Conservation (phyloP, 2,113 vertebrate genomes). For the Smithornis capensis region DNA sequence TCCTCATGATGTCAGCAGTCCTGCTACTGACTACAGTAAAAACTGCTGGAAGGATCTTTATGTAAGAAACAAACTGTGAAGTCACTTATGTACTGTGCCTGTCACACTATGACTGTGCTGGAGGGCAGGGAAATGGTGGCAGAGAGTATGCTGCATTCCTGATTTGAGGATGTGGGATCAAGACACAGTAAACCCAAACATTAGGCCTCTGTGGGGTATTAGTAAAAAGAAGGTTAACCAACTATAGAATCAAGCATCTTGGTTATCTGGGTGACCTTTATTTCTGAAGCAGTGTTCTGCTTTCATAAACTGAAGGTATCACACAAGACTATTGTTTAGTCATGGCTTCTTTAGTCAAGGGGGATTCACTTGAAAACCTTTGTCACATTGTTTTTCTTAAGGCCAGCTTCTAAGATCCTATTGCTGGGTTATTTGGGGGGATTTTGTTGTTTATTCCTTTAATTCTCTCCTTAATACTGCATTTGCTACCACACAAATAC, state of each 20-base stretch:
- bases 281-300: not conserved
- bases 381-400: not conserved
- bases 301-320: not conserved
- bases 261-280: not conserved
- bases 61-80: not conserved
- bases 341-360: not conserved
- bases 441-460: not conserved
- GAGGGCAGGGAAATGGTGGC: not conserved
- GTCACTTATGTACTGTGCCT: not conserved
- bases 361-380: not conserved
- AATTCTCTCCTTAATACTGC: not conserved
- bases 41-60: not conserved
- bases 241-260: not conserved
- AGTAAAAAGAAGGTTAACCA: not conserved
- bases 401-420: not conserved
- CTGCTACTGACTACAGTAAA: not conserved
- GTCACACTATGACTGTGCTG: not conserved
- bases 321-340: not conserved
- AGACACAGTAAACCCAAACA: not conserved
- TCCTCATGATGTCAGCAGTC: not conserved
- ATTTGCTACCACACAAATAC: not conserved
- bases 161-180: not conserved
- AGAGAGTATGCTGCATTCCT: not conserved
- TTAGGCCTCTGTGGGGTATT: not conserved
- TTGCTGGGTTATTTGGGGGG: accelerated